Evolutionary conservation across 2,113 vertebrate genomes (phyloP).

Genomic region (Ornithorhynchus anatinus): DNA sequence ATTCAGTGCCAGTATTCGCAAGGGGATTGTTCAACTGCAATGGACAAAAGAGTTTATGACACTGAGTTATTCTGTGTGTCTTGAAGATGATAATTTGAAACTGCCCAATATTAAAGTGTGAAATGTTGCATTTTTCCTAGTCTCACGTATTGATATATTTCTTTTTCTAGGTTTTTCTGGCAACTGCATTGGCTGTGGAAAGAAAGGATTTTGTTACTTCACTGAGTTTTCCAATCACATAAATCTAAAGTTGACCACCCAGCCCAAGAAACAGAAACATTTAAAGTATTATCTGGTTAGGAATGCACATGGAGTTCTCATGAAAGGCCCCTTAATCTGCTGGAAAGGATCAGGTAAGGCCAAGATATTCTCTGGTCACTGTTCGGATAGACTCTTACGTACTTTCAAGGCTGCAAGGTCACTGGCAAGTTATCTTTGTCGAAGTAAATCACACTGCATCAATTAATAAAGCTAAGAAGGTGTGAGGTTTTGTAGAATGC

Average conservation of each 20-base stretch:
- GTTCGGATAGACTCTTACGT: slow-evolving; percentile 48
- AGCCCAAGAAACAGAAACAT: slow-evolving; percentile 99
- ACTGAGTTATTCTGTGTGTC: too few species aligned
- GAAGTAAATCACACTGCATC: too few species aligned
- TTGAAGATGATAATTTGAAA: too few species aligned
- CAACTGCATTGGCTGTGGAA: slow-evolving; percentile 94
- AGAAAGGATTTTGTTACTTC: slow-evolving; percentile 97
- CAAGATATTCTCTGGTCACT: slow-evolving; percentile 29
- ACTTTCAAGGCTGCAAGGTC: slow-evolving; percentile 2
- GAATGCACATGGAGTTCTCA: slow-evolving; percentile 86
- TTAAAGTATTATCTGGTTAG: slow-evolving; percentile 90
- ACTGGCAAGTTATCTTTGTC: too few species aligned
- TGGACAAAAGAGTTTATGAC: too few species aligned
- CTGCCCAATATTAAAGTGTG: too few species aligned
- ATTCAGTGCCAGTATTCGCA: too few species aligned
- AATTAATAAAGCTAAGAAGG: too few species aligned
- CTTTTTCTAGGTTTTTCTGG: slow-evolving; percentile 87
- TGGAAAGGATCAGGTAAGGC: slow-evolving; percentile 91
- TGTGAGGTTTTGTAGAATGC: too few species aligned
- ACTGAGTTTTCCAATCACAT: slow-evolving; percentile 98
- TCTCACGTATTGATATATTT: neutral
- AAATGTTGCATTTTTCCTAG: too few species aligned
- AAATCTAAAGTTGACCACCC: slow-evolving; percentile 93
- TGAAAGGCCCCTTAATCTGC: slow-evolving; percentile 88
- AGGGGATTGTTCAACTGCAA: too few species aligned